These are phyloP conservation scores for Quadroppia sp. DNA, from an alignment of 2,888 invertebrate genomes.

Conservation along the genomic window DNA sequence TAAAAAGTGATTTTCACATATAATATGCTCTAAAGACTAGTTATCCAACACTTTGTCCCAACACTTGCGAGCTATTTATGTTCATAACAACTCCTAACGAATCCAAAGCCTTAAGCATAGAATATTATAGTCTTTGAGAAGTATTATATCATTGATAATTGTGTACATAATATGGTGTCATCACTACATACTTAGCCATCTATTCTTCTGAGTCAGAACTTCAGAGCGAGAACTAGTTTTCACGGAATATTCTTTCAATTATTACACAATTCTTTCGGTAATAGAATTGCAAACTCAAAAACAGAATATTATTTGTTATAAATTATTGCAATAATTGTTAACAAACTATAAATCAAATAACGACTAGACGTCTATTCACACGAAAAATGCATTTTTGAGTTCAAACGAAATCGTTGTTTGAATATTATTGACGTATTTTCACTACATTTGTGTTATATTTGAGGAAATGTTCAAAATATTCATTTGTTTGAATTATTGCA, in stretches of 20 bases:
- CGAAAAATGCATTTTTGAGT: neutral
- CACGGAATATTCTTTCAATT: neutral
- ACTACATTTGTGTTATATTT: neutral
- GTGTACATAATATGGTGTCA: neutral
- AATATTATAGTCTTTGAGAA: neutral
- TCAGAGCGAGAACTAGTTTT: neutral
- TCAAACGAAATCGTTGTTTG: neutral
- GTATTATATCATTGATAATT: neutral
- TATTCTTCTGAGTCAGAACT: neutral
- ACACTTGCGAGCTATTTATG: slow-evolving; percentile 9
- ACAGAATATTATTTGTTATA: too few relatives aligned
- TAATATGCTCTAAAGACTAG: neutral
- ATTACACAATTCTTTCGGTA: neutral
- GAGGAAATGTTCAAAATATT: slow-evolving; percentile 9
- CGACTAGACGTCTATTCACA: too few relatives aligned
- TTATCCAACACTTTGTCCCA: slow-evolving; percentile 11
- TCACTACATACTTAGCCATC: slow-evolving; percentile 4
- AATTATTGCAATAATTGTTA: too few relatives aligned
- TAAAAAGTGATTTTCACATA: neutral
- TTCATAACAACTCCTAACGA: neutral
- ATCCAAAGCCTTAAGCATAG: neutral
- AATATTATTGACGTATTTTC: slow-evolving; percentile 2
- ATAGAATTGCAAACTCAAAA: too few relatives aligned
- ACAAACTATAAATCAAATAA: too few relatives aligned
- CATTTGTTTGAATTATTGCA: neutral